A percentile compares a stretch with the other conserved stretches of the same genome.
Evolutionary conservation across 1,140 invertebrate genomes (phyloP).

Genomic region (Diuraphis noxia): DNA sequence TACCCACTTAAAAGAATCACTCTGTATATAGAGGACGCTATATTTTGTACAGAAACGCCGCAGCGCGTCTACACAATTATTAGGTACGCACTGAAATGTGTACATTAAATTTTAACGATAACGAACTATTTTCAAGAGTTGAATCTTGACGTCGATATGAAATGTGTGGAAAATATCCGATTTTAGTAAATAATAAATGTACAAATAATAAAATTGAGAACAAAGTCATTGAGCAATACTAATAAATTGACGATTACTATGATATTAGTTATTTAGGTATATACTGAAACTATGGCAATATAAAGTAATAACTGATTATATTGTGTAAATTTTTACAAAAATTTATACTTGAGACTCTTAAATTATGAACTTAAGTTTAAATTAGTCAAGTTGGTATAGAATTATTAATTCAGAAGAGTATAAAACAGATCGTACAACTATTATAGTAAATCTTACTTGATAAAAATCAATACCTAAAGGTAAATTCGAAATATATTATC

Average conservation of each 20-base stretch:
- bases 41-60: background rate
- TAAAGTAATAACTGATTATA: background rate
- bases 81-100: background rate
- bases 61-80: background rate
- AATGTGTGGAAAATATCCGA: background rate
- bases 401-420: background rate
- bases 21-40: too few relatives aligned
- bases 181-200: background rate
- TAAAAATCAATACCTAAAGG: background rate
- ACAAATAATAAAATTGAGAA: background rate
- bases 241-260: background rate
- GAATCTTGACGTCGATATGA: background rate
- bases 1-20: too few relatives aligned
- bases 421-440: background rate
- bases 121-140: background rate
- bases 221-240: background rate
- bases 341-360: background rate
- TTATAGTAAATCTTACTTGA: background rate
- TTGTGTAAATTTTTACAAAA: background rate
- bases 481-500: background rate
- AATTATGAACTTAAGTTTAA: background rate
- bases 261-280: too few relatives aligned
- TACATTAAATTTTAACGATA: background rate
- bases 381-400: background rate
- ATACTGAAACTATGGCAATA: background rate